Evolutionary conservation across 2,888 invertebrate genomes (phyloP).

Genomic region (Drosophila limbata): DNA sequence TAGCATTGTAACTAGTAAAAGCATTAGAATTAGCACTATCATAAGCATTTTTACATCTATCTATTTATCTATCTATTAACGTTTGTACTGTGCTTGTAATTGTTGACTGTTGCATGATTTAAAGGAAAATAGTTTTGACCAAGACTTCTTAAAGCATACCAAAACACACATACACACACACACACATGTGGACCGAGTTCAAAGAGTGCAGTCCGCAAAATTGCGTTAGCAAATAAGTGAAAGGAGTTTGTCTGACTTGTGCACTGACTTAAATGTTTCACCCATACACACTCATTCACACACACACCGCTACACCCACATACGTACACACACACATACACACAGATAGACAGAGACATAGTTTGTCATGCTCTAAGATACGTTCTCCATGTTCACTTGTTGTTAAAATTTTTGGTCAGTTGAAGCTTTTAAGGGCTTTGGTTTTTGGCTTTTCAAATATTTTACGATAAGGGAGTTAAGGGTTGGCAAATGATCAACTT

Average conservation of each 20-base stretch:
- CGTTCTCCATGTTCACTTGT: constrained; percentile 23
- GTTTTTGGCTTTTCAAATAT: constrained; percentile 16
- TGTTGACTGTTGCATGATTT: constrained; percentile 47
- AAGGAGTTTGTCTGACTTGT: constrained; percentile 47
- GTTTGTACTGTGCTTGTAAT: constrained; percentile 32
- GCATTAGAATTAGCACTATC: neutral
- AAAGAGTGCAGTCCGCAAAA: constrained; percentile 13
- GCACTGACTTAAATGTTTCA: constrained; percentile 22
- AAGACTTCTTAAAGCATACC: constrained; percentile 4
- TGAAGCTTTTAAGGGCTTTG: constrained; percentile 15
- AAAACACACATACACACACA: constrained; percentile 4
- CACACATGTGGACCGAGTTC: neutral
- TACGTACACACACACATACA: neutral
- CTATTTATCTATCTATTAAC: neutral
- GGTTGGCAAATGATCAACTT: constrained; percentile 30
- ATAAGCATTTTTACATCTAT: no score
- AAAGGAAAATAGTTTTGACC: constrained; percentile 43
- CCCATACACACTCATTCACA: constrained; percentile 5
- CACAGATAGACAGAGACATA: neutral
- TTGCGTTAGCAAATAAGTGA: constrained; percentile 51
- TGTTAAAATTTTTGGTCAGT: constrained; percentile 14
- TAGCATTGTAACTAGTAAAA: no score
- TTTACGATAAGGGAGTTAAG: constrained; percentile 12
- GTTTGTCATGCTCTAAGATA: constrained; percentile 8
- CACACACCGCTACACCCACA: neutral